Base-by-base conservation (phyloP, 2,888 invertebrate species). In the Cephalotes varians region DNA sequence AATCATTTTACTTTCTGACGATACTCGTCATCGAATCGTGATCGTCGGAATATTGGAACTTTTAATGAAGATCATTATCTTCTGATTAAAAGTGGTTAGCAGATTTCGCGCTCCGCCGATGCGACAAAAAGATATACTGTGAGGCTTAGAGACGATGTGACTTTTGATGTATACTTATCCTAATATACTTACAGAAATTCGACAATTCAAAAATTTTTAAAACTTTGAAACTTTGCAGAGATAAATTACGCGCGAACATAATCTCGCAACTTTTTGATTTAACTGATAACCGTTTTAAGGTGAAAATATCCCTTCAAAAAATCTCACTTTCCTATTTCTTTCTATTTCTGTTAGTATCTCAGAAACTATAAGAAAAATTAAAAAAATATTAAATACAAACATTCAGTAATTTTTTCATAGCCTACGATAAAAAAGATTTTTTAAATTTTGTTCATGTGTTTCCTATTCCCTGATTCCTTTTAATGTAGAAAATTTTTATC, bases 31-130 rank as follows among this genome's bases (percentile, higher is more conserved):
- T 18, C 58, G 71, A 58, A 79, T 79, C 56, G 47, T 58, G 47
- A 49, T 79, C n/a, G 37, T 31, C 40, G 18, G 10, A 67, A 51
- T 25, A 72, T 3, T 56, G 1, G 47, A 79, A 79, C 73, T 79
- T 79, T 79, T 79, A 80, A 80, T 58, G 60, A 60, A 73, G 74
- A 73, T 80, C n/a, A 37, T 80, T 80, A 80, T 80, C 80, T 47
- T 60, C 18, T 80, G 60, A 73, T 80, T 73, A 80, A 60, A 72
- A 47, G 25, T 56, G 7, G 7, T 47, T 9, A n/a, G 73, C 12
- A n/a, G 34, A 56, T 71, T 34, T 56, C 31, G 9, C 25, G 21
- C 15, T 40, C n/a, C 21, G 31, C 4, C 21, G 15, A 49, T 62
- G 2, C 21, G 9, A 56, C 58, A 37, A 58, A 25, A 15, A 69